A percentile compares a stretch with the other conserved stretches of the same genome.
Conservation (phyloP, 2,113 vertebrate genomes). For the Podarcis muralis region DNA sequence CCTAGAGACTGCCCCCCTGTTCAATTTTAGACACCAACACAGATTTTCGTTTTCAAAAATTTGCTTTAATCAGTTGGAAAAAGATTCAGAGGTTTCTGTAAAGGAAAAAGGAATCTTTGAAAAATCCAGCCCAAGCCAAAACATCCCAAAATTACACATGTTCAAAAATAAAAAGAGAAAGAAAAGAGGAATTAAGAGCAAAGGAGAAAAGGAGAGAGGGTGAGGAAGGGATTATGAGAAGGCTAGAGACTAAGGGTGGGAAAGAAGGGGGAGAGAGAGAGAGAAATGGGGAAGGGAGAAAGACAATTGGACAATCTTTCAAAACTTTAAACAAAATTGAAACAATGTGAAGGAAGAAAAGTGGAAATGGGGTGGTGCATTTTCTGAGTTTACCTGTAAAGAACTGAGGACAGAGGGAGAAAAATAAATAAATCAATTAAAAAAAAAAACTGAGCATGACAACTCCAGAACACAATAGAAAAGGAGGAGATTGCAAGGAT, state of each 20-base stretch:
- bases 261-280: slow-evolving; percentile 43
- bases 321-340: slow-evolving; percentile 46
- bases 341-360: slow-evolving; percentile 64
- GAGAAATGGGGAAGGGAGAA: slow-evolving; percentile 17
- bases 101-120: slow-evolving; percentile 67
- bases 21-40: not conserved
- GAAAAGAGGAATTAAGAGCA: slow-evolving; percentile 44
- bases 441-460: slow-evolving; percentile 23
- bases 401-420: slow-evolving; percentile 43
- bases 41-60: not conserved
- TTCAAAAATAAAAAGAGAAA: slow-evolving; percentile 53
- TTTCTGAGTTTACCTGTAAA: slow-evolving; percentile 66
- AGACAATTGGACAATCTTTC: slow-evolving; percentile 32
- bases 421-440: slow-evolving; percentile 22
- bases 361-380: slow-evolving; percentile 31
- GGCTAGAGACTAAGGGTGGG: slow-evolving; percentile 63
- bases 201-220: slow-evolving; percentile 57
- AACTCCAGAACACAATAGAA: slow-evolving; percentile 22
- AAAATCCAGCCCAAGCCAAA: slow-evolving; percentile 68
- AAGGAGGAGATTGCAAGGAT: slow-evolving; percentile 8
- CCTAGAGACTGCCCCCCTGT: not conserved
- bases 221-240: slow-evolving; percentile 53
- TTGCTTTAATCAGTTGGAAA: slow-evolving; percentile 21
- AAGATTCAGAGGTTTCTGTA: slow-evolving; percentile 63
- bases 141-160: slow-evolving; percentile 69